Percentiles rank a stretch among this genome's conserved stretches.
Evolutionary conservation across 2,797 vertebrate species (phyloP).

Genomic region (Urophycis tenuis): DNA sequence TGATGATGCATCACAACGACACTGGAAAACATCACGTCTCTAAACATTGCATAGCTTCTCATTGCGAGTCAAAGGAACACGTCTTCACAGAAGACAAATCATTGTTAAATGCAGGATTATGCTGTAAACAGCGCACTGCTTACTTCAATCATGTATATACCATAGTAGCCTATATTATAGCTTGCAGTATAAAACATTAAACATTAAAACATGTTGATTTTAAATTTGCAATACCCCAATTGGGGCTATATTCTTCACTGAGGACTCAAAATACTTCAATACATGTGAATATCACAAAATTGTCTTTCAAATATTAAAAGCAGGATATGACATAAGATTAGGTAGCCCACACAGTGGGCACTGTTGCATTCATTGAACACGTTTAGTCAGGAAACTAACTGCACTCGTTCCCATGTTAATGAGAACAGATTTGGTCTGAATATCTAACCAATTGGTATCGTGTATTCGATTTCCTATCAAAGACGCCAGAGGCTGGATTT

Average conservation of each 20-base stretch:
- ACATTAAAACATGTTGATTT: conserved; percentile 1
- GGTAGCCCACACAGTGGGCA: background rate
- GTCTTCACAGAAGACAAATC: background rate
- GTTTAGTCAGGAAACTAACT: background rate
- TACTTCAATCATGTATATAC: too few relatives aligned
- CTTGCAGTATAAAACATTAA: background rate
- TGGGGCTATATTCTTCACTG: background rate
- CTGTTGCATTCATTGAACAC: background rate
- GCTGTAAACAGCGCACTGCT: background rate
- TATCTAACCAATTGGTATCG: too few relatives aligned
- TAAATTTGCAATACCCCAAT: background rate
- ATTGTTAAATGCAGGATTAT: background rate
- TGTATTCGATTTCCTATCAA: background rate
- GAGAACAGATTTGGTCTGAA: too few relatives aligned
- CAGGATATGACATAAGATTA: background rate
- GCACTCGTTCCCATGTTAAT: too few relatives aligned
- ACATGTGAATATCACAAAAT: background rate
- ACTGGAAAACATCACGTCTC: too few relatives aligned
- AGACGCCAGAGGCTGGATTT: background rate
- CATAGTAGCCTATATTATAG: too few relatives aligned
- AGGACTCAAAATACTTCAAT: background rate
- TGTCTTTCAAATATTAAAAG: background rate
- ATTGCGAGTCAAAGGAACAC: background rate
- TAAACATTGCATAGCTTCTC: background rate
- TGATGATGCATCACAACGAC: background rate